Base-by-base conservation (phyloP, 2,113 vertebrate species). In the Chaetorhynchus papuensis region DNA sequence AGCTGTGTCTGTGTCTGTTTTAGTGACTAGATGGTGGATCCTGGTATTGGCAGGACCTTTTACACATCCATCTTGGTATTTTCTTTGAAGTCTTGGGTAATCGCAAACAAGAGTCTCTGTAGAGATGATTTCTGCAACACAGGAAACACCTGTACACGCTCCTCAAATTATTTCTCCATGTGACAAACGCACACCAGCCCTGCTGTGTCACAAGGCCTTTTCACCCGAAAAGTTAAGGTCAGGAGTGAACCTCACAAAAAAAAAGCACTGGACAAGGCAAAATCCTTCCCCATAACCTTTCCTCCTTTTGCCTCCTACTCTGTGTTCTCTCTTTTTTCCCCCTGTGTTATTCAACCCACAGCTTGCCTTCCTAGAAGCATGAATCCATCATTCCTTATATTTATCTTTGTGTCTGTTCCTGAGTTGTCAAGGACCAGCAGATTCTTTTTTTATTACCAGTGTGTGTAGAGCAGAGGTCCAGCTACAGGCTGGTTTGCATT, bases 131-230 rank as follows among this genome's bases (percentile, higher is more conserved):
- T 89, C 68, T 96, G 94, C 95, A 93, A 71, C 76, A 95, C 94
- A 96, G 93, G 94, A 96, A 96, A 92, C 95, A 96, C 94, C 93
- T 96, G 92, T 93, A 95, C 52, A 35, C 60, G 10, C 92, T 90
- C 85, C 56, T 92, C 76, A 90, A 57, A 90, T 90, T 81, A 72
- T 87, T 95, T 83, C 85, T 93, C 68, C 4, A 9, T 4, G 27
- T 80, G 94, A 90, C 92, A 95, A 91, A 95, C 0, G 7, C 82
- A 75, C 87, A 66, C 56, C 80, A 95, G 85, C 57, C 86, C 90
- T 90, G 72, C 64, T 81, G 22, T 90, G 85, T 82, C 79, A 94
- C 66, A 45, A 44, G 68, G 82, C 64, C 49, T 86, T 88, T 82
- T 83, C 72, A 88, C 64, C 64, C 68, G 41, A 26, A 68, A 83